A percentile compares a stretch with the other conserved stretches of the same genome.
These are phyloP conservation scores for Rutpela maculata DNA, from an alignment of 2,888 invertebrate genomes.

Conservation along the genomic window DNA sequence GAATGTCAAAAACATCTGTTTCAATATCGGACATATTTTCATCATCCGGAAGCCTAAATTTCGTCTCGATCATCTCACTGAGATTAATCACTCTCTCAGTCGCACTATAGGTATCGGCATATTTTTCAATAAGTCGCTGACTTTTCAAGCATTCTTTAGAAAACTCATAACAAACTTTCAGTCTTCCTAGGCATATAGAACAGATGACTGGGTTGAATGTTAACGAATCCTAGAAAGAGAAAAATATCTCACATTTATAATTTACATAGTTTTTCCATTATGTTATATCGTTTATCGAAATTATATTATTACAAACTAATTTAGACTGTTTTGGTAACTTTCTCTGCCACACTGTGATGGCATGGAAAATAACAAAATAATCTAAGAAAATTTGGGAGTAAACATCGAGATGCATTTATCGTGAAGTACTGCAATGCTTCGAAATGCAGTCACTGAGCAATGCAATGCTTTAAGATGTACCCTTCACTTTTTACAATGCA, in stretches of 20 bases:
- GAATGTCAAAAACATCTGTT: background rate
- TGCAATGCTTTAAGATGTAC: too few species aligned
- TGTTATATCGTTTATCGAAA: too few species aligned
- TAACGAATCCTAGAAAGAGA: background rate
- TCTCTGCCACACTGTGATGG: too few species aligned
- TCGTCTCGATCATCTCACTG: background rate
- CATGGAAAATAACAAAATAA: too few species aligned
- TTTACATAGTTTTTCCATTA: background rate
- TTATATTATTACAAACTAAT: too few species aligned
- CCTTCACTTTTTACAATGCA: too few species aligned
- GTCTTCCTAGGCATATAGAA: background rate
- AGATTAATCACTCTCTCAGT: background rate
- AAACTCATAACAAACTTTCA: background rate
- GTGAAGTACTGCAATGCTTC: too few species aligned
- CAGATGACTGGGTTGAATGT: slow-evolving; percentile 8
- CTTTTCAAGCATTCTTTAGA: background rate
- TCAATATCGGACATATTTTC: background rate
- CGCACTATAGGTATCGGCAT: background rate
- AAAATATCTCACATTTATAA: background rate
- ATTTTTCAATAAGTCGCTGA: background rate
- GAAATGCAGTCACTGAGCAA: too few species aligned
- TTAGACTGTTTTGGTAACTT: too few species aligned
- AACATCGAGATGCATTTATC: too few species aligned
- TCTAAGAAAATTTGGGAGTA: too few species aligned
- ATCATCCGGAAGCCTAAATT: background rate